phyloP scores from a whole-genome alignment of 2,797 vertebrate species.

The Prionace glauca region DNA sequence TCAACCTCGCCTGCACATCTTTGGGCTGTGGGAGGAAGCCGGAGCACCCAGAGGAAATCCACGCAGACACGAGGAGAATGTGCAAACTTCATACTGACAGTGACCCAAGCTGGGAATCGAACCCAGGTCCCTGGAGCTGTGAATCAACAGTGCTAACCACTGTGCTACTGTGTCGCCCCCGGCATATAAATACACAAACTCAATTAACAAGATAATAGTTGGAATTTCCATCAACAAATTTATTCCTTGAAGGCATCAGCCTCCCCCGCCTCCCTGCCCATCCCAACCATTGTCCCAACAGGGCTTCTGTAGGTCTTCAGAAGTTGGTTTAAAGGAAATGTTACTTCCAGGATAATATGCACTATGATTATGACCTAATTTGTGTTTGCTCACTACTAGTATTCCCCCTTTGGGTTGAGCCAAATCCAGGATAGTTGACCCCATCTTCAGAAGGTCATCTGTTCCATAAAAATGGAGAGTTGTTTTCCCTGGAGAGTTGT shows the following conservation, averaged over 20 bases:
- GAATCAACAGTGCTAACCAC: no score
- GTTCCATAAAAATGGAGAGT: not conserved
- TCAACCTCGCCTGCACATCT: no score
- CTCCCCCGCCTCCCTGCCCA: not conserved
- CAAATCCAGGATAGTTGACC: not conserved
- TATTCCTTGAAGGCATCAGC: not conserved
- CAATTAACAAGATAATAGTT: no score
- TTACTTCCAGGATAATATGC: not conserved
- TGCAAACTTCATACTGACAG: no score
- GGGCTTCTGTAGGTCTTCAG: not conserved
- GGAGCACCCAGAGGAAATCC: no score
- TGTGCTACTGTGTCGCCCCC: no score
- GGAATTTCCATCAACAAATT: not conserved
- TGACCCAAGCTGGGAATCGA: no score
- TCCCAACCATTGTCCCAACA: not conserved
- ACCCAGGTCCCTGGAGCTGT: no score
- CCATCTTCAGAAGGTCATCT: not conserved
- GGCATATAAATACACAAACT: no score
- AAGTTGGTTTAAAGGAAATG: not conserved
- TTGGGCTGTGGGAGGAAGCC: no score
- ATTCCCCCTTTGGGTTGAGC: not conserved
- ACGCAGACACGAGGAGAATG: no score
- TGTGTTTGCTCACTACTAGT: not conserved
- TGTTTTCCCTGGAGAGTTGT: not conserved
- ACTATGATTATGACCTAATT: not conserved